Evolutionary conservation across 2,797 vertebrate species (phyloP).

Genomic region (Melanotaenia maccullochi): DNA sequence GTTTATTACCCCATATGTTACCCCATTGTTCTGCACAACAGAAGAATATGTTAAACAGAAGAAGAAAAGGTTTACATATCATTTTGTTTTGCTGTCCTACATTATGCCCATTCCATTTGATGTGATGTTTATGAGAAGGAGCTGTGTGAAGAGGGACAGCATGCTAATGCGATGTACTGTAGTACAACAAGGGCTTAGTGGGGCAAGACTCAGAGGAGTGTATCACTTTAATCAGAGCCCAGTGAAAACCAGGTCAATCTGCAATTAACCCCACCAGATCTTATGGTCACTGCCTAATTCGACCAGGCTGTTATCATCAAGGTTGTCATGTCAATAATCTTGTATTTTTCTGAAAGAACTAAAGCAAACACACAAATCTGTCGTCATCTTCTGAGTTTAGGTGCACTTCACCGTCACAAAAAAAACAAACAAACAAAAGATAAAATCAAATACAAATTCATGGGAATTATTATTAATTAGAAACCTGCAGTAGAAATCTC

Average conservation of each 20-base stretch:
- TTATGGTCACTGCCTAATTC: constrained; percentile 50
- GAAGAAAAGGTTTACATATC: not conserved
- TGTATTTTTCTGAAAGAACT: constrained; percentile 1
- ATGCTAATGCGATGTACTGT: constrained; percentile 33
- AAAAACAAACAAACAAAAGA: not conserved
- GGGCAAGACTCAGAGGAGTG: constrained; percentile 42
- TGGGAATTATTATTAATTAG: not conserved
- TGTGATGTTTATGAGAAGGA: not conserved
- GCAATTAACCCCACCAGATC: constrained; percentile 65
- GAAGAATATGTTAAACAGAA: not conserved
- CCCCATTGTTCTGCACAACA: not conserved
- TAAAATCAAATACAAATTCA: too few relatives aligned
- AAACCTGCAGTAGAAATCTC: not conserved
- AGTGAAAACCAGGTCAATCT: constrained; percentile 71
- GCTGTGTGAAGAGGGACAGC: constrained; percentile 10
- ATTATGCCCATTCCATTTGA: not conserved
- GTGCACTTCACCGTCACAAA: not conserved
- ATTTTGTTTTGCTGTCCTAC: not conserved
- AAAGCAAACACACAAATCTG: constrained; percentile 5
- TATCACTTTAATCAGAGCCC: constrained; percentile 64
- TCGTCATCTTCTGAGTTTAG: not conserved
- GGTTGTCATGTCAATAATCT: constrained; percentile 19
- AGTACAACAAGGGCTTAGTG: constrained; percentile 40
- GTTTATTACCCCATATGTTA: not conserved
- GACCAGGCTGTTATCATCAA: constrained; percentile 3